A percentile compares a stretch with the other conserved stretches of the same genome.
Evolutionary conservation across 2,888 invertebrate species (phyloP).

Genomic region (Taphrorychus bicolor): DNA sequence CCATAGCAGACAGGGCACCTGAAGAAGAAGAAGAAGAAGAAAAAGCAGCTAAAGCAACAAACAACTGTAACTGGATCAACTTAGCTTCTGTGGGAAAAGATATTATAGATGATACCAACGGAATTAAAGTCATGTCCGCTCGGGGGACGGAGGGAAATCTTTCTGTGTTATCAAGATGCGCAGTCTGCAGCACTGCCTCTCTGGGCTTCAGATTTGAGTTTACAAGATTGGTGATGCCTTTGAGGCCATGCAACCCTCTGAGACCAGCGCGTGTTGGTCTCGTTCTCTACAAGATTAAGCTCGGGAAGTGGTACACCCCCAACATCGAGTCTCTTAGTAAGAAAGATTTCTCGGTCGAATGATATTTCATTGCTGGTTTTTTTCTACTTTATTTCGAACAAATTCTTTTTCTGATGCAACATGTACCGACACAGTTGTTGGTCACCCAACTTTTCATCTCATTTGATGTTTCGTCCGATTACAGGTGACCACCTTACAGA

Average conservation of each 20-base stretch:
- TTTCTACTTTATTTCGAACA: no score
- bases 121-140: background rate
- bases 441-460: no score
- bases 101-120: background rate
- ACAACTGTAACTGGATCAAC: background rate
- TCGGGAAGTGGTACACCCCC: background rate
- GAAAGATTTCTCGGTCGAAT: no score
- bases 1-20: no score
- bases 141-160: background rate
- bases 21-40: no score
- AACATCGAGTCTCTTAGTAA: background rate
- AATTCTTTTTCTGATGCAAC: no score
- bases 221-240: background rate
- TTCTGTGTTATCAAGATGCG: background rate
- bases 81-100: background rate
- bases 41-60: background rate
- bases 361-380: no score
- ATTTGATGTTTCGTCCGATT: no score
- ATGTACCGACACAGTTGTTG: no score
- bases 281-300: background rate
- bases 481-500: no score
- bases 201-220: background rate
- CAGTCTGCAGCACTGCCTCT: background rate
- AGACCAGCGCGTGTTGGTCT: background rate
- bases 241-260: background rate